Percentiles rank a stretch among this genome's conserved stretches.
phyloP scores from a whole-genome alignment of 2,888 invertebrate species.

The Rhogogaster chlorosoma region DNA sequence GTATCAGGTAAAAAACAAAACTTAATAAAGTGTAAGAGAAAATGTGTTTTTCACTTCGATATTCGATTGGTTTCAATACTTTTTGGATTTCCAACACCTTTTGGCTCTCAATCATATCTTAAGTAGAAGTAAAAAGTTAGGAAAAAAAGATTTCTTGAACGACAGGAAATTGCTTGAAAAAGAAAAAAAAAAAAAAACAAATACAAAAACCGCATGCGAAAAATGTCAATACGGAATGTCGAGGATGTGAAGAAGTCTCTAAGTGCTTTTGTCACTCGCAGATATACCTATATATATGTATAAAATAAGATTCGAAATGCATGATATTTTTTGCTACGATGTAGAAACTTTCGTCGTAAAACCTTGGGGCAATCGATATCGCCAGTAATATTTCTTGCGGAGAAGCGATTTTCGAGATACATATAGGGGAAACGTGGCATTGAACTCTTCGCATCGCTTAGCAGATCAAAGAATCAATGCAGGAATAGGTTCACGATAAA shows the following conservation, averaged over 20 bases:
- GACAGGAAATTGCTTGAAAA: not conserved
- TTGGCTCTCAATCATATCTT: not conserved
- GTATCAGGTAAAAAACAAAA: not conserved
- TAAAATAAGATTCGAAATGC: no score
- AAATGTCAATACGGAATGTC: not conserved
- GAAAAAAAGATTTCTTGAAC: not conserved
- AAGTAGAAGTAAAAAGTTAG: not conserved
- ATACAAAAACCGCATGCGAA: not conserved
- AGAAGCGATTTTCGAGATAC: not conserved
- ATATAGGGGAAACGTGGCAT: not conserved
- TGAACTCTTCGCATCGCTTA: constrained; percentile 8
- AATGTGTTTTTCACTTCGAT: not conserved
- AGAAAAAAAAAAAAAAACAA: not conserved
- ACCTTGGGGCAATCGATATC: not conserved
- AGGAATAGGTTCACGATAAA: not conserved
- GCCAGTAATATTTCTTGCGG: not conserved
- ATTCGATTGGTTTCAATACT: not conserved
- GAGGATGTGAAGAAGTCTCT: not conserved
- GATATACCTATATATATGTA: not conserved
- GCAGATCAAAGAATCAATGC: not conserved
- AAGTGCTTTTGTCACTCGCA: not conserved
- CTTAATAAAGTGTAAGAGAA: not conserved
- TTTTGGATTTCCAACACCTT: not conserved
- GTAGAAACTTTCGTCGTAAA: not conserved
- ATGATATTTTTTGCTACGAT: not conserved